These are phyloP conservation scores for Imbricaverruca yamaguchii DNA, from an alignment of 2,888 invertebrate species.

Conservation along the genomic window DNA sequence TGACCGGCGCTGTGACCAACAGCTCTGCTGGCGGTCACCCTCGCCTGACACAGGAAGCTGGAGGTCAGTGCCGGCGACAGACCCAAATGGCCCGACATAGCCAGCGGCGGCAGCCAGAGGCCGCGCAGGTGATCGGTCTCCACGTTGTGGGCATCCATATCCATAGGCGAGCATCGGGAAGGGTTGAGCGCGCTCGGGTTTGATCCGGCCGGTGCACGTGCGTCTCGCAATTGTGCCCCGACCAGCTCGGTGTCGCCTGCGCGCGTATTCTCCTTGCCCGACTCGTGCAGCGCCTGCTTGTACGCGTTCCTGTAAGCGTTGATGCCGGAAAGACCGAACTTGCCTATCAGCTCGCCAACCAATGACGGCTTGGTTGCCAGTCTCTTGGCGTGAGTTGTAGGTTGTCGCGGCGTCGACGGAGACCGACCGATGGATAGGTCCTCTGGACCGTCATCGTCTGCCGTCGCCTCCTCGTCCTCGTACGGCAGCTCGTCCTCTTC, in stretches of 20 bases:
- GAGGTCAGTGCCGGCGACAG: conserved; percentile 28
- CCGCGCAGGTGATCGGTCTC: conserved; percentile 47
- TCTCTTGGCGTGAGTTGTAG: background rate
- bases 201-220: too few relatives aligned
- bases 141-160: conserved; percentile 28
- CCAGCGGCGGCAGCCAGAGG: conserved; percentile 60
- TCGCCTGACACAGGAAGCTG: conserved; percentile 23
- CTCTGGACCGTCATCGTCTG: conserved; percentile 60
- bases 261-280: conserved; percentile 49
- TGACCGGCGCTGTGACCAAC: conserved; percentile 28
- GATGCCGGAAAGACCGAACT: conserved; percentile 86
- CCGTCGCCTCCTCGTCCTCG: conserved; percentile 48
- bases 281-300: conserved; percentile 87
- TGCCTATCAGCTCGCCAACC: conserved; percentile 93
- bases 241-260: background rate
- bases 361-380: conserved; percentile 52
- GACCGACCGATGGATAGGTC: conserved; percentile 51
- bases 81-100: conserved; percentile 34
- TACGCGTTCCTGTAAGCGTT: conserved; percentile 95
- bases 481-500: conserved; percentile 65
- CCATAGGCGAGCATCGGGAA: conserved; percentile 51
- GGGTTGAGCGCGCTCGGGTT: conserved; percentile 42
- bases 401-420: too few relatives aligned
- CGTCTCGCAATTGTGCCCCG: too few relatives aligned
- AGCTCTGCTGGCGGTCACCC: conserved; percentile 9